Percentiles rank a stretch among this genome's conserved stretches.
Evolutionary conservation across 2,113 vertebrate genomes (phyloP).

Genomic region (Actenoides lindsayi): DNA sequence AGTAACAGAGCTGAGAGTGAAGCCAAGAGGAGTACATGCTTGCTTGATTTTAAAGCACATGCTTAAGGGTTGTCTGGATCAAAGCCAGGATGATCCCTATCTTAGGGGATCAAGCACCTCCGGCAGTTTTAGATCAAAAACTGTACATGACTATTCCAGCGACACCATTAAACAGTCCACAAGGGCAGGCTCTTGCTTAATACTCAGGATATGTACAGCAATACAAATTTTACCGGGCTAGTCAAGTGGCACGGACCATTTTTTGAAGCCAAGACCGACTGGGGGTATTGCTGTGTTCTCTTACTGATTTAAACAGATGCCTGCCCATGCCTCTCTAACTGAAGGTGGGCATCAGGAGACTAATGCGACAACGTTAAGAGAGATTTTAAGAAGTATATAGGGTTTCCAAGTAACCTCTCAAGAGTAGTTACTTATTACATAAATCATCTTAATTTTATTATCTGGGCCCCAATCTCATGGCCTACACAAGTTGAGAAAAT

Average conservation of each 20-base stretch:
- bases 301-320: neutral
- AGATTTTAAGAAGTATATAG: neutral
- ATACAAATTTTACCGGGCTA: neutral
- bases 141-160: neutral
- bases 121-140: neutral
- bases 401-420: neutral
- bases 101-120: neutral
- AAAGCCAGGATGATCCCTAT: neutral
- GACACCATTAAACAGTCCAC: neutral
- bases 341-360: neutral
- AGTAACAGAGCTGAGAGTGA: neutral
- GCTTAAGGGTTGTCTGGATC: neutral
- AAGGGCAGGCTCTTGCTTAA: neutral
- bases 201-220: rapidly evolving
- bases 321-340: neutral
- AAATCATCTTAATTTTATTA: neutral
- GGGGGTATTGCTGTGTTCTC: neutral
- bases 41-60: neutral
- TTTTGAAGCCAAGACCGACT: neutral
- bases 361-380: neutral
- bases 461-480: neutral
- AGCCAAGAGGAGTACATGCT: neutral
- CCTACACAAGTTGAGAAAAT: neutral
- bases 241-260: neutral
- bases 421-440: neutral